These are phyloP conservation scores for Sphaerophoria taeniata DNA, from an alignment of 2,888 invertebrate species.

Conservation along the genomic window DNA sequence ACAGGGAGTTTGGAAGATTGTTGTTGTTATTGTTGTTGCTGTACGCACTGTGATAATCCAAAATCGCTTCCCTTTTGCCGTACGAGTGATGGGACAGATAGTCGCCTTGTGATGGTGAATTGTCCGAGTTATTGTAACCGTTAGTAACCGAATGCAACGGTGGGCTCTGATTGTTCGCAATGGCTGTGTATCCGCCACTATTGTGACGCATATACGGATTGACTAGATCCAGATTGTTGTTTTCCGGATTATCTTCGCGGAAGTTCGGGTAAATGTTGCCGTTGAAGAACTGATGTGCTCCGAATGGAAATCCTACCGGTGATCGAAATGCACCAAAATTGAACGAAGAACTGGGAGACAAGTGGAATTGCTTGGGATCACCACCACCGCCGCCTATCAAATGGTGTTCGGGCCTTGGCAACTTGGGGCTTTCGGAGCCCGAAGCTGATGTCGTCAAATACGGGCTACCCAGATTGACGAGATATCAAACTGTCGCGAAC, in stretches of 20 bases:
- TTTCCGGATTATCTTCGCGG: constrained; percentile 75
- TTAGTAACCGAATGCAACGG: constrained; percentile 73
- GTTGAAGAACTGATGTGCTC: constrained; percentile 75
- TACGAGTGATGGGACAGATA: constrained; percentile 79
- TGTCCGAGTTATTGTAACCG: constrained; percentile 66
- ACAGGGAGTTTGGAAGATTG: constrained; percentile 51
- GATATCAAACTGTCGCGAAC: constrained; percentile 50
- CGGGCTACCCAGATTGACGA: constrained; percentile 83
- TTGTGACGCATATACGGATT: constrained; percentile 82
- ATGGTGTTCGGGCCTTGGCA: constrained; percentile 61
- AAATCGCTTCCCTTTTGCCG: constrained; percentile 75
- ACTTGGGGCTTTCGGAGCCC: constrained; percentile 81
- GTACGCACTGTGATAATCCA: constrained; percentile 80
- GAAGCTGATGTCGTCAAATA: constrained; percentile 80
- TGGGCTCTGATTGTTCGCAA: constrained; percentile 79
- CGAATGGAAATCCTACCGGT: constrained; percentile 77
- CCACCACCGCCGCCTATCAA: constrained; percentile 62
- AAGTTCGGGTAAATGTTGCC: constrained; percentile 69
- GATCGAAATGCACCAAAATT: constrained; percentile 80
- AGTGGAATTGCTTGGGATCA: constrained; percentile 78
- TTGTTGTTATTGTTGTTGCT: constrained; percentile 77
- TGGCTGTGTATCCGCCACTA: constrained; percentile 76
- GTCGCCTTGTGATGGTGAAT: constrained; percentile 77
- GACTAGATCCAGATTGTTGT: constrained; percentile 80
- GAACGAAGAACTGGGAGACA: constrained; percentile 81